phyloP scores from a whole-genome alignment of 2,888 invertebrate species.

The Lithophane socia region DNA sequence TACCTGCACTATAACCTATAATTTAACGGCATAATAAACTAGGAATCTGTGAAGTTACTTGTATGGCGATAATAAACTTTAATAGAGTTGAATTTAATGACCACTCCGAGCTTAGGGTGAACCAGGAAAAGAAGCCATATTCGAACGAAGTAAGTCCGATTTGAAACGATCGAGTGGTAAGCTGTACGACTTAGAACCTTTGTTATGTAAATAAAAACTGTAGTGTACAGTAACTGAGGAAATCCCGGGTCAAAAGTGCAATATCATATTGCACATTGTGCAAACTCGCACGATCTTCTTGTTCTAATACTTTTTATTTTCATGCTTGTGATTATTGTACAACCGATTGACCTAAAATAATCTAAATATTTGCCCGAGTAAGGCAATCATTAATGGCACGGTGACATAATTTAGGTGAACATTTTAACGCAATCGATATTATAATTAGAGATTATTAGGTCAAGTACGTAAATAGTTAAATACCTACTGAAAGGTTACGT shows the following conservation, averaged over 20 bases:
- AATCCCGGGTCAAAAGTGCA: neutral
- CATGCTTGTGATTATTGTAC: neutral
- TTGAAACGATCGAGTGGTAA: conserved; percentile 17
- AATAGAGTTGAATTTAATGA: conserved; percentile 31
- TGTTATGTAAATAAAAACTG: conserved; percentile 40
- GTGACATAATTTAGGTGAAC: conserved; percentile 48
- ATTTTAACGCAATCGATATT: conserved; percentile 38
- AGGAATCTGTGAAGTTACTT: neutral
- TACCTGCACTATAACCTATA: conserved; percentile 3
- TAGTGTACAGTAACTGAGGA: conserved; percentile 7
- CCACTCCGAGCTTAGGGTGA: conserved; percentile 8
- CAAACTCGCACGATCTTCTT: neutral
- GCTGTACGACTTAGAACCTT: conserved; percentile 30
- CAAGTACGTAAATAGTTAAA: conserved; percentile 41
- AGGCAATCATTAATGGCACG: conserved; percentile 23
- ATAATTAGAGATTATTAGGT: conserved; percentile 55
- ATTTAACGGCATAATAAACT: conserved; percentile 22
- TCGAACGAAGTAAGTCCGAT: conserved; percentile 25
- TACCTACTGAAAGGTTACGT: conserved; percentile 12
- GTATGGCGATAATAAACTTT: conserved; percentile 30
- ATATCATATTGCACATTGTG: conserved; percentile 2
- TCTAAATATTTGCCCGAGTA: conserved; percentile 13
- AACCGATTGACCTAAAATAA: conserved; percentile 22
- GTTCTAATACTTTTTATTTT: neutral
- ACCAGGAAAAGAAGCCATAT: conserved; percentile 51